Conservation (phyloP, 2,113 vertebrate genomes). For the Vombatus ursinus region DNA sequence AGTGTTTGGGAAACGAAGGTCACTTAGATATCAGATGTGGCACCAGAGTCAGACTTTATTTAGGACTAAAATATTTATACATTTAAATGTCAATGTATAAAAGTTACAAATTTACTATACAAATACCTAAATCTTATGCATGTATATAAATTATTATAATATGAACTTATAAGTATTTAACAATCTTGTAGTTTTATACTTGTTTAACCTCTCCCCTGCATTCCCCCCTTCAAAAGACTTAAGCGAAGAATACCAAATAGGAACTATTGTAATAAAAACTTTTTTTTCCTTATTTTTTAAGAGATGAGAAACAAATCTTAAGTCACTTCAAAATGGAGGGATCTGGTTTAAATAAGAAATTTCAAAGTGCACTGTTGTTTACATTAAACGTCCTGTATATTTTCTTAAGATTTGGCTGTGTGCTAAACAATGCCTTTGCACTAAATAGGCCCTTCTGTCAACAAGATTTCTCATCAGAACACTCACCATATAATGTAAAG, state of each 20-base stretch:
- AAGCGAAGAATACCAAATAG: neutral
- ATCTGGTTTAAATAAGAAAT: neutral
- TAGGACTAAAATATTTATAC: too few relatives aligned
- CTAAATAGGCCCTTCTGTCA: neutral
- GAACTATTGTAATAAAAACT: neutral
- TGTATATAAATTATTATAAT: too few relatives aligned
- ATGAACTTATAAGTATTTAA: too few relatives aligned
- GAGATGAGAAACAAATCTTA: slow-evolving; percentile 1
- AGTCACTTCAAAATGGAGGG: neutral
- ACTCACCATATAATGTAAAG: neutral
- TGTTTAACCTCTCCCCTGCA: too few relatives aligned
- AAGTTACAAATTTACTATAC: too few relatives aligned
- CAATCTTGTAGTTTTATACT: too few relatives aligned
- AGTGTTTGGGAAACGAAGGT: too few relatives aligned
- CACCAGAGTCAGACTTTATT: too few relatives aligned
- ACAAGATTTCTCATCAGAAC: neutral
- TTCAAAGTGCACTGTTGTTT: neutral
- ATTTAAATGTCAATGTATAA: too few relatives aligned
- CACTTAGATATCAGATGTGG: too few relatives aligned
- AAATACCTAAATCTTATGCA: too few relatives aligned
- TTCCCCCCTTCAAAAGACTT: too few relatives aligned
- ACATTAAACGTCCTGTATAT: neutral
- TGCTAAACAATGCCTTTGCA: neutral
- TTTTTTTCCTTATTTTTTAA: neutral
- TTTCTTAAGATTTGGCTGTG: neutral